Conservation (phyloP, 2,888 invertebrate genomes). For the Hipparchia semele region DNA sequence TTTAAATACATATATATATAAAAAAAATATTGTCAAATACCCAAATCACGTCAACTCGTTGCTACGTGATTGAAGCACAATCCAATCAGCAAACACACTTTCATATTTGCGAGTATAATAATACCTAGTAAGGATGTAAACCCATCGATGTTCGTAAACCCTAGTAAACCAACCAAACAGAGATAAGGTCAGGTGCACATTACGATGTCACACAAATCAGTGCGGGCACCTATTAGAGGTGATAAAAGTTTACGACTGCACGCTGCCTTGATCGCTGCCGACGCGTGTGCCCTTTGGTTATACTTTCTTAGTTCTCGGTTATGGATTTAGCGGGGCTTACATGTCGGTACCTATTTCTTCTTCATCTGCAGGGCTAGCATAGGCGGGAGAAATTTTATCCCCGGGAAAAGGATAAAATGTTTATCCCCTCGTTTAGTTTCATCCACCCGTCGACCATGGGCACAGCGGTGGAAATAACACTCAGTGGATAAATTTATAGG, state of each 20-base stretch:
- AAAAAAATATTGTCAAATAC: no score
- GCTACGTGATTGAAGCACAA: no score
- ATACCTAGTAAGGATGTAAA: not conserved
- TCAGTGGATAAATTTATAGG: no score
- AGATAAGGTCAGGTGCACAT: conserved; percentile 42
- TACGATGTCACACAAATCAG: conserved; percentile 66
- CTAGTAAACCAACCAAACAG: conserved; percentile 8
- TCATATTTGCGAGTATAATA: not conserved
- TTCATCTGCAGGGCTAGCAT: no score
- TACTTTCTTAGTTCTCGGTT: conserved; percentile 10
- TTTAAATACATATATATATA: no score
- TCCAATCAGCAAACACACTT: no score
- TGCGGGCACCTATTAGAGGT: conserved; percentile 65
- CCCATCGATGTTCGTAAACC: not conserved
- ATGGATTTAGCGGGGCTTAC: conserved; percentile 45
- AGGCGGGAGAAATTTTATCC: no score
- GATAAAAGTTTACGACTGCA: conserved; percentile 74
- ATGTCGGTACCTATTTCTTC: conserved; percentile 33
- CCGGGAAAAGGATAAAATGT: no score
- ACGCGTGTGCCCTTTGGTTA: conserved; percentile 41
- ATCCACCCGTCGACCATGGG: no score
- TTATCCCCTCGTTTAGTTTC: no score
- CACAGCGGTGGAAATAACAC: no score
- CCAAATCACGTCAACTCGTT: no score
- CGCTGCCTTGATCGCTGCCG: conserved; percentile 57